Evolutionary conservation across 2,113 vertebrate species (phyloP).

Genomic region (Tonatia bakeri): DNA sequence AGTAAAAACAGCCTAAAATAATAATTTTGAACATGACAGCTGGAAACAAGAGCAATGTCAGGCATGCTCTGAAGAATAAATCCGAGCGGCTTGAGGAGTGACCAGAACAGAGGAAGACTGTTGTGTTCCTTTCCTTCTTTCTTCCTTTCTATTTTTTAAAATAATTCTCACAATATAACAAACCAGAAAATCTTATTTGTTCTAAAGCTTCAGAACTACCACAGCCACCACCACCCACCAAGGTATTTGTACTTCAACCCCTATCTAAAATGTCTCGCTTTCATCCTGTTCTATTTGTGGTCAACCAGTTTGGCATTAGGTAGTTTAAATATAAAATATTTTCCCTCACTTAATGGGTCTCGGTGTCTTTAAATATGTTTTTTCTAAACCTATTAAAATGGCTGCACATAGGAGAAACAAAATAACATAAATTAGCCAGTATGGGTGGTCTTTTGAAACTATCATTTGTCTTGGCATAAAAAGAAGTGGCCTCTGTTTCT

Average conservation of each 20-base stretch:
- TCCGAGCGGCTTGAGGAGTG: not conserved
- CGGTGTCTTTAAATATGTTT: constrained; percentile 26
- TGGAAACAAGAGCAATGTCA: not conserved
- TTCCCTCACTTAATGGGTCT: not conserved
- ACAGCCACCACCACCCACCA: not conserved
- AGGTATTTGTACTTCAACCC: not conserved
- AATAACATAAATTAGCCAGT: not conserved
- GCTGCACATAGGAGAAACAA: not conserved
- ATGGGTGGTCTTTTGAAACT: not conserved
- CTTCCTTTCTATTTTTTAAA: not conserved
- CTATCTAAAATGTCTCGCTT: not conserved
- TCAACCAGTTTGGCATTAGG: not conserved
- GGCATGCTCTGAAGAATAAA: constrained; percentile 30
- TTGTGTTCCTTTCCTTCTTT: not conserved
- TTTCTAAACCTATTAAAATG: not conserved
- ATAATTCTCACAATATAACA: not conserved
- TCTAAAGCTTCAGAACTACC: constrained; percentile 13
- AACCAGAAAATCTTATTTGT: constrained; percentile 34
- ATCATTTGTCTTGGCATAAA: constrained; percentile 18
- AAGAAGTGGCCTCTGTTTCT: not conserved
- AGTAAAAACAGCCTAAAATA: not conserved
- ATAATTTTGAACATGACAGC: not conserved
- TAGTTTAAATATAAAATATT: not conserved
- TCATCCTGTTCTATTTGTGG: constrained; percentile 19
- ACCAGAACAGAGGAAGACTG: not conserved